Base-by-base conservation (phyloP, 92 coral and sea anemone species). In the Chrysogorgia sp. region DNA sequence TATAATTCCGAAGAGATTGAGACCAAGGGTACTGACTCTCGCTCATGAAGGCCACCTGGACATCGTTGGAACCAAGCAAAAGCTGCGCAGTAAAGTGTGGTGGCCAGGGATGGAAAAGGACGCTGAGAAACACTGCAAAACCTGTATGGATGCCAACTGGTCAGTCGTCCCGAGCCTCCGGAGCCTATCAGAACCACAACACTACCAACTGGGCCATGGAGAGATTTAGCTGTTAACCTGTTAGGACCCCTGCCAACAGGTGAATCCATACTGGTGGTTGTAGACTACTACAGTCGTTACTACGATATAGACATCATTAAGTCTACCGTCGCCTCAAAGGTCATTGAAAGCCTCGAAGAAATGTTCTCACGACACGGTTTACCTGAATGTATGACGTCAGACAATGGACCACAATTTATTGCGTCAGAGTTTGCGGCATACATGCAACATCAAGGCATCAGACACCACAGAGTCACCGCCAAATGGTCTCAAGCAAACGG, bases 61-160 rank as follows among this genome's bases (percentile, higher is more conserved):
- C 9, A 21, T 70, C 1, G 81, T 53, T 14, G 71, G 82, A 17
- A 77, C 84, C 10, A 82, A 86, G 60, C 81, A 84, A 82, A 84
- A 85, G 29, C 75, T 85, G 43, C 57, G 85, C 21, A 85, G 72
- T 63, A 81, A 85, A 71, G 87, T 76, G 30, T 82, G 86, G 85
- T 86, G 90, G 90, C 84, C 90, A 3, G 86, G 90, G 15, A 58
- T 82, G 63, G 84, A 86, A 20, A 83, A 79, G 58, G 82, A 75
- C 3, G 88, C 79, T 40, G 88, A 87, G 55, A 75, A 81, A 52
- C 67, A 71, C 32, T 83, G 82, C 68, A 64, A 76, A 35, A 64
- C 85, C 17, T 87, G 85, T 47, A 82, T 85, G 28, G 37, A 30
- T 15, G 77, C 67, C 89, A 88, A 55, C 48, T 89, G 60, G 92